Conservation (phyloP, 2,888 invertebrate genomes). For the Agriotes lineatus region DNA sequence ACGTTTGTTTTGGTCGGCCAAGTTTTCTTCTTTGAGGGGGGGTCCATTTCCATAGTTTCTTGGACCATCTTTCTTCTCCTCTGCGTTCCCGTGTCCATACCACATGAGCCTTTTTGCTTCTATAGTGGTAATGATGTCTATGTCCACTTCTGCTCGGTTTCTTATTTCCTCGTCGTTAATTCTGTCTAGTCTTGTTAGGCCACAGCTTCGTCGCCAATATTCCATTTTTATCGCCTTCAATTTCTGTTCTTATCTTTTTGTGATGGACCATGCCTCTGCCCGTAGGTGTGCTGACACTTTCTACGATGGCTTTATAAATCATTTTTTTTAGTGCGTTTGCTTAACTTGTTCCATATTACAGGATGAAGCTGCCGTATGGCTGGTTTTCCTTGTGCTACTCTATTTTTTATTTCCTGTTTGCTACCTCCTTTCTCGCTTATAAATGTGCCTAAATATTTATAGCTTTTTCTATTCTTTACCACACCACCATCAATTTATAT, state of each 20-base stretch:
- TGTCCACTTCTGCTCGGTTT: too few relatives aligned
- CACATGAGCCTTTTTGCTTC: not conserved
- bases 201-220: too few relatives aligned
- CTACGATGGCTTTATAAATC: not conserved
- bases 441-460: not conserved
- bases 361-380: not conserved
- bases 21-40: too few relatives aligned
- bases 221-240: too few relatives aligned
- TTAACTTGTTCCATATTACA: not conserved
- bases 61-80: not conserved
- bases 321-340: not conserved
- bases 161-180: not conserved
- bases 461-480: not conserved
- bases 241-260: not conserved
- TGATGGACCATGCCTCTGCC: not conserved
- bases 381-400: not conserved
- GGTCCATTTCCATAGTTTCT: not conserved
- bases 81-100: too few relatives aligned
- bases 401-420: not conserved
- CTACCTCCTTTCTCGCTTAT: not conserved
- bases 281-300: not conserved
- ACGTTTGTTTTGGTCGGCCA: not conserved
- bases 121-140: too few relatives aligned
- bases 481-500: not conserved
- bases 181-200: too few relatives aligned